Conservation (phyloP, 2,113 vertebrate genomes). For the Salvator merianae region DNA sequence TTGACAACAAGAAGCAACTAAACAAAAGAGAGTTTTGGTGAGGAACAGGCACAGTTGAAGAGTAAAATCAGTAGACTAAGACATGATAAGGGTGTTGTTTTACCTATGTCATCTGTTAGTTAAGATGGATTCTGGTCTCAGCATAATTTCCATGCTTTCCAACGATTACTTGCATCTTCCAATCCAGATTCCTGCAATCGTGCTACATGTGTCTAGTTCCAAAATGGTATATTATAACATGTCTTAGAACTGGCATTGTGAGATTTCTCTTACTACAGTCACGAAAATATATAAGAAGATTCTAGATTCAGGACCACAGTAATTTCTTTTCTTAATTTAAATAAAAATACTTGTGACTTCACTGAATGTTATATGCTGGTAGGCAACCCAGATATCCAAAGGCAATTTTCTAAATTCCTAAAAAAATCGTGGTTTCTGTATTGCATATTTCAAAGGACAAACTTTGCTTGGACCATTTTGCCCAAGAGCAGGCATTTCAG, state of each 20-base stretch:
- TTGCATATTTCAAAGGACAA: background rate
- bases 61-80: too few relatives aligned
- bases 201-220: too few relatives aligned
- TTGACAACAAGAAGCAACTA: too few relatives aligned
- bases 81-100: too few relatives aligned
- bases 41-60: too few relatives aligned
- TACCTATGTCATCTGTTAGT: too few relatives aligned
- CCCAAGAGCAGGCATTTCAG: background rate
- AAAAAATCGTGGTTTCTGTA: background rate
- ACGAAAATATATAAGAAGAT: background rate
- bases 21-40: too few relatives aligned
- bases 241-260: background rate
- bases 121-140: too few relatives aligned
- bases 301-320: background rate
- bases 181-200: too few relatives aligned
- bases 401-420: background rate
- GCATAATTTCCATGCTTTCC: too few relatives aligned
- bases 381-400: background rate
- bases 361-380: background rate
- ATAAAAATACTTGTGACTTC: background rate
- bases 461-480: background rate
- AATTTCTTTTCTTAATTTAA: background rate
- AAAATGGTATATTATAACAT: too few relatives aligned
- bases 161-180: too few relatives aligned
- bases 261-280: background rate